Base-by-base conservation (phyloP, 2,888 invertebrate species). In the Pedicia rivosa region DNA sequence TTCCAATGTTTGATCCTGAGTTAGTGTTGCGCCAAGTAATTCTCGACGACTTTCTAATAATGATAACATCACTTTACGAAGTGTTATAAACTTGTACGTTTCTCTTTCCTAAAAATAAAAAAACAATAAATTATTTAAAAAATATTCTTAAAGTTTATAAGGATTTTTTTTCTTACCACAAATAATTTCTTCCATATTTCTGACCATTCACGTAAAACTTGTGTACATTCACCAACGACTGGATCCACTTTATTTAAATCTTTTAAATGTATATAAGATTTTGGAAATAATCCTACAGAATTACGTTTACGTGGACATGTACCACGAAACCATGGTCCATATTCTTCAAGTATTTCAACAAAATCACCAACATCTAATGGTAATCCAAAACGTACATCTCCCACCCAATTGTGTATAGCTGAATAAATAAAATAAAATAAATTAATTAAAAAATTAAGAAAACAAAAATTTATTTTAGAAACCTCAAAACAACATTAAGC, bases 371-470 rank as follows among this genome's bases (percentile, higher is more conserved):
- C 87, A 61, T 88, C 86, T 48, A 94, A 63, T 4, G 83, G 74
- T 43, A 88, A 63, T 24, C 84, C 86, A 48, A 75, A 79, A 36
- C 75, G 72, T 19, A 77, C 75, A 59, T 83, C 81, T 45, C 84
- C 81, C 55, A 78, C 72, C 82, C 86, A 91, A 57, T 88, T 90
- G 65, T 87, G 87, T 42, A 91, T 80, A 51, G 86, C 90, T 90
- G 67, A n/a, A n/a, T n/a, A n/a, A n/a, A n/a, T n/a, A n/a, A n/a
- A n/a, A n/a, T n/a, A n/a, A n/a, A n/a, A n/a, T n/a, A n/a, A n/a
- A n/a, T n/a, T n/a, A n/a, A n/a, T n/a, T 40, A 73, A 74, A 19
- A 32, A 31, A 37, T 16, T 47, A 45, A 15, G 24, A 38, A 30
- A 28, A 20, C 16, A 35, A 20, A 37, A 20, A 25, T 26, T 13